Conservation (phyloP, 2,797 vertebrate species). For the Propithecus perrieri region DNA sequence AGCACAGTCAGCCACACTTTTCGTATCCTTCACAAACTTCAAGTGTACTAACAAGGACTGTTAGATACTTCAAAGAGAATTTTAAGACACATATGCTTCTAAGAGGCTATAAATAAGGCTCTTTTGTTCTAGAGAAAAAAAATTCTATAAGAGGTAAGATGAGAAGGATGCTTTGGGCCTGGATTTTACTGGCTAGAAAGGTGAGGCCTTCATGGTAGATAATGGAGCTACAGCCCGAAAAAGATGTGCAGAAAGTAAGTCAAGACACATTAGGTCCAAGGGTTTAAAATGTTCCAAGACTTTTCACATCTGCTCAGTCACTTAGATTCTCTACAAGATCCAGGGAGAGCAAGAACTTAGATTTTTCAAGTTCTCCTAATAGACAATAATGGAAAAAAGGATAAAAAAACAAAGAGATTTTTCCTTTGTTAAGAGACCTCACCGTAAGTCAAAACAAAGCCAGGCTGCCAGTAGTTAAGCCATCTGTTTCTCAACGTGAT, state of each 20-base stretch:
- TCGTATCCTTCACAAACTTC: neutral
- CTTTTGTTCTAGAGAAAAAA: neutral
- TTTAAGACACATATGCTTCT: neutral
- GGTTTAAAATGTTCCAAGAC: neutral
- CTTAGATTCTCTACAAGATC: constrained; percentile 51
- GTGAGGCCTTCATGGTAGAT: rapidly evolving
- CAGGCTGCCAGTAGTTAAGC: neutral
- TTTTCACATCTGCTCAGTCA: constrained; percentile 43
- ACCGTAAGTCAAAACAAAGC: constrained; percentile 9
- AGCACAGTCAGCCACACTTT: neutral
- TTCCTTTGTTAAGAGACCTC: constrained; percentile 43
- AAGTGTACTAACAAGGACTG: neutral
- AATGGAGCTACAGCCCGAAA: neutral
- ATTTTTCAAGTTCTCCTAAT: constrained; percentile 51
- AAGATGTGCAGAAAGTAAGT: neutral
- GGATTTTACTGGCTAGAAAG: neutral
- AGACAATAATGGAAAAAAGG: neutral
- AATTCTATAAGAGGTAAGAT: neutral
- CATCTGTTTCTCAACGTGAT: neutral
- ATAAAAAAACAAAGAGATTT: neutral
- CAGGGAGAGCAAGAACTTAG: constrained; percentile 42
- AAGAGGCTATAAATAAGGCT: neutral
- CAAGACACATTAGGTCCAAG: neutral
- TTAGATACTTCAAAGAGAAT: neutral
- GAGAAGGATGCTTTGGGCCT: neutral